A percentile compares a stretch with the other conserved stretches of the same genome.
phyloP scores from a whole-genome alignment of 2,888 invertebrate species.

The Isotomurus palustris region DNA sequence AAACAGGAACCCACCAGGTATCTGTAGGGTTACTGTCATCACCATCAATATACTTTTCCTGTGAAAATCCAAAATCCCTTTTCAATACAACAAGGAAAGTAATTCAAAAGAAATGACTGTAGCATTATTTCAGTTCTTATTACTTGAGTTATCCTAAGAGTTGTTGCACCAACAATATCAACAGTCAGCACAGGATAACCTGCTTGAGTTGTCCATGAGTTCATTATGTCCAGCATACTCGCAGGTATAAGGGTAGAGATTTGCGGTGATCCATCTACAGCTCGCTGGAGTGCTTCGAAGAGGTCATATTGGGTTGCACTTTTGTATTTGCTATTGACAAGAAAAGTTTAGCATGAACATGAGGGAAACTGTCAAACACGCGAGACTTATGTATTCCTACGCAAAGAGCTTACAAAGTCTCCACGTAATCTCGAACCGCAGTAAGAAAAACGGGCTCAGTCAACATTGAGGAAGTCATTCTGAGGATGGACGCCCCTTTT shows the following conservation, averaged over 20 bases:
- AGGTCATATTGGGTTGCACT: conserved; percentile 33
- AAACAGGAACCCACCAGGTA: conserved; percentile 35
- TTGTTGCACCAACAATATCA: not conserved
- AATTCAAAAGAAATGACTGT: too few relatives aligned
- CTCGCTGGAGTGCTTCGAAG: conserved; percentile 29
- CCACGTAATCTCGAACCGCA: conserved; percentile 26
- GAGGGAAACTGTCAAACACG: not conserved
- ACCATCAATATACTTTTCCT: conserved; percentile 28
- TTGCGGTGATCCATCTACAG: conserved; percentile 8
- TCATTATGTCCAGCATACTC: conserved; percentile 49
- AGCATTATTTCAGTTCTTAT: too few relatives aligned
- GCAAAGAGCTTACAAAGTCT: conserved; percentile 30
- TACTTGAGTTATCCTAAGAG: conserved; percentile 20
- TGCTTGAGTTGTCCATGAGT: conserved; percentile 52
- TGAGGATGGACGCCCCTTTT: conserved; percentile 36
- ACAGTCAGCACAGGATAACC: conserved; percentile 49
- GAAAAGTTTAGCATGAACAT: not conserved
- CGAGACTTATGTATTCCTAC: not conserved
- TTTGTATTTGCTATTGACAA: conserved; percentile 23
- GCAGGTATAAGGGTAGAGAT: conserved; percentile 21
- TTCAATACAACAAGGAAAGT: too few relatives aligned
- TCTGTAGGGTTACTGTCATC: conserved; percentile 9
- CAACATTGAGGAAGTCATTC: conserved; percentile 34
- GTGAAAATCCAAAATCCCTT: not conserved
- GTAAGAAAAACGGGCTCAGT: conserved; percentile 25